Evolutionary conservation across 1,140 invertebrate genomes (phyloP), one percentile per base, ranked within the genome.

Genomic region (Nephila pilipes): DNA sequence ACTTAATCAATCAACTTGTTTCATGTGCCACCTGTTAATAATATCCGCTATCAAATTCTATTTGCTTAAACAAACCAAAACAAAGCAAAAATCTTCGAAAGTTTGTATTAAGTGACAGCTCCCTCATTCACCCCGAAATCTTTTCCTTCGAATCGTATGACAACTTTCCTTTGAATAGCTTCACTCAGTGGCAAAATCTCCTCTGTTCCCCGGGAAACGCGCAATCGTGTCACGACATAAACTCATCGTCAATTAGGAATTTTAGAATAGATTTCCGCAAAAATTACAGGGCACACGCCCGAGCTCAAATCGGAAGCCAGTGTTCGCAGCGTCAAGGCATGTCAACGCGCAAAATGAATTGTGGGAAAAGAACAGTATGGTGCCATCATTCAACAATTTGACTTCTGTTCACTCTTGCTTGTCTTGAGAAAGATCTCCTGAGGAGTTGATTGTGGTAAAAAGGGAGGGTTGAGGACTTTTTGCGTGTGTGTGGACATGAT

Each of bases 181-280:
- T 36, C 60, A 65, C 25, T 25, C 25, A 58, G n/a, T 22, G n/a
- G 65, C 65, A 75, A 75, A 58, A 32, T 32, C 29, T 20, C 65
- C 14, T 0, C 25, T 32, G 80, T 83, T 83, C 54, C 80, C 80
- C 12, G n/a, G 80, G 80, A n/a, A 83, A 83, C 80, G 2, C 22
- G 22, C 2, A 54, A 83, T 57, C 38, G n/a, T 83, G 80, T 83
- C 80, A 83, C 80, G 80, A 38, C 80, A 83, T 55, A 57, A 83
- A 83, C 80, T 83, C 80, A 83, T 83, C 54, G 80, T 83, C 80
- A 83, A 83, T 83, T 83, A 83, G 54, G 46, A 29, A 57, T n/a
- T 83, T 55, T 38, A 54, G 38, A 57, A 83, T 25, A 83, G 38
- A 57, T 83, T 83, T 83, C 80, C 46, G 22, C 22, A 55, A 83